Base-by-base conservation (phyloP, 2,888 invertebrate genomes). In the Parnassius apollo region DNA sequence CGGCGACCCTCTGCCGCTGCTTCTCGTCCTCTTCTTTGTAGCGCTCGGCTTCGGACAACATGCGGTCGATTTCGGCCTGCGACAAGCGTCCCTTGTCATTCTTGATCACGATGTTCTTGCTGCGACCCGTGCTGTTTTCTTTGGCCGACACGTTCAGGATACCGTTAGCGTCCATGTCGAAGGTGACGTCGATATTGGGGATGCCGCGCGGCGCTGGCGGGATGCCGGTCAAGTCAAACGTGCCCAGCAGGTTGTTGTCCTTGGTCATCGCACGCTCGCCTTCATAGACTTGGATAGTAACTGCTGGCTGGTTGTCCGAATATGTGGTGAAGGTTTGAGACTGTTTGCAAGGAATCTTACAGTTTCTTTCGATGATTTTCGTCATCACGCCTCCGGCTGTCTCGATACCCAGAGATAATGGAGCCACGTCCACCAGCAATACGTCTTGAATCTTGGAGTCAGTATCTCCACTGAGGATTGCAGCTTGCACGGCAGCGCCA, bases 141-240 rank as follows among this genome's bases (percentile, higher is more conserved):
- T 94, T 93, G n/a, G 97, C 97, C 0, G 96, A 94, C 0, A 98
- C 97, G 80, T 97, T 97, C 64, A 97, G 85, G 69, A 96, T 96
- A 18, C 96, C 96, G 78, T 96, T 96, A 11, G 95, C 95, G 76
- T 96, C 96, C 68, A 96, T 80, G 75, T 96, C 95, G 78, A 96
- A 96, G 25, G 95, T 94, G 42, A 95, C 95, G 66, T 94, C 94
- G 68, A 95, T 94, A 77, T 95, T 93, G 0, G 95, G 25, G 95
- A 94, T 93, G 45, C 95, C 95, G 45, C 95, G 91, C 0, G 95
- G 94, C 4, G 94, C 95, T 1, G 94, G 94, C 11, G 95, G 94
- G 48, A 95, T 94, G 44, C 95, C 95, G 1, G 94, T 93, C 59
- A 94, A 80, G 73, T 94, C 94, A 78, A 94, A 94, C 44, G 91